Base-by-base conservation (phyloP, 53 echinoderm and acorn worm genomes). In the Astropecten irregularis region DNA sequence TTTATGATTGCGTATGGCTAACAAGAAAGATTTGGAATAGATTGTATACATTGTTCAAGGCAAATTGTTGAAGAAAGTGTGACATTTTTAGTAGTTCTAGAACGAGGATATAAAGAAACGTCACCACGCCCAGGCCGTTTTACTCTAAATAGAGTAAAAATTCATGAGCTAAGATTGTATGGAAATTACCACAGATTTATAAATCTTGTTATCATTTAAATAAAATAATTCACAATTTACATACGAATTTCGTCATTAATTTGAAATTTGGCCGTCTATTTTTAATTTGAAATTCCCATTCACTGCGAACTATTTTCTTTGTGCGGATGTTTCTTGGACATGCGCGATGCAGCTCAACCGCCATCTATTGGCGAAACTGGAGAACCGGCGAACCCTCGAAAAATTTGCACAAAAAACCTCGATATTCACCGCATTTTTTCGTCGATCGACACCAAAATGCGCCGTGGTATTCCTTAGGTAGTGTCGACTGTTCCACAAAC, bases 71-170 rank as follows among this genome's bases (percentile, higher is more conserved):
- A n/a, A n/a, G n/a, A n/a, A n/a, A n/a, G n/a, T n/a, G n/a, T n/a
- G n/a, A n/a, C n/a, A n/a, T n/a, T n/a, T n/a, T n/a, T n/a, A n/a
- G n/a, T n/a, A n/a, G n/a, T n/a, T 39, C 60, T 79, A 1, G 86
- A 30, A 85, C 86, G 86, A 85, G 86, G 86, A 54, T 76, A 68
- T 40, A 79, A 70, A 40, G 76, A 65, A 66, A 85, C 86, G 86
- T 85, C 86, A 85, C 86, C 86, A 85, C 86, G 86, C 86, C 85
- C 86, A 61, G 74, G 76, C 66, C 74, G 15, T 10, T 74, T 85
- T 64, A 72, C 72, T 48, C 73, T 28, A 70, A 73, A 72, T 46
- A 79, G 62, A 39, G 29, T 16, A 32, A 4, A 62, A 62, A 79
- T 79, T 60, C 40, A 10, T 61, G 79, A 60, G 79, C 79, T 26